Conservation (phyloP, 2,797 vertebrate genomes). For the Cephalopachus bancanus region DNA sequence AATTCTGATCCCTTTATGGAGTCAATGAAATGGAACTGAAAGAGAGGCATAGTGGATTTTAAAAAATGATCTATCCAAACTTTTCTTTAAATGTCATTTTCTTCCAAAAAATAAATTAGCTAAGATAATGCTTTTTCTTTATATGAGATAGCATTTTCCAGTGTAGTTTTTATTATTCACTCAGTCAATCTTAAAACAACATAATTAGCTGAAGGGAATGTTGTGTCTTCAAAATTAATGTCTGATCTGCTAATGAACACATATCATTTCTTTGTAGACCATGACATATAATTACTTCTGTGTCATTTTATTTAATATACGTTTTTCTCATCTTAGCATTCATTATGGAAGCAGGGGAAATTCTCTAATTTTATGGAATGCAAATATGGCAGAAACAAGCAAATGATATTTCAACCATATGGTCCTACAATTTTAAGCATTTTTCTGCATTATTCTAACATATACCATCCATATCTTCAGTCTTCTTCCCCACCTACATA, state of each 20-base stretch:
- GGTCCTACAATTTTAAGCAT: background rate
- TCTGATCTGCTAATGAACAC: background rate
- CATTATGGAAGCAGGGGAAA: background rate
- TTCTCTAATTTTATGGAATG: conserved; percentile 25
- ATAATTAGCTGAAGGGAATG: background rate
- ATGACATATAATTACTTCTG: background rate
- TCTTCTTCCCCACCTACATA: background rate
- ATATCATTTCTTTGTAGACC: background rate
- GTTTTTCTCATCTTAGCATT: conserved; percentile 13
- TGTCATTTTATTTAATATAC: conserved; percentile 4
- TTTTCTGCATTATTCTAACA: background rate
- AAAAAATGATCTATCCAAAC: background rate
- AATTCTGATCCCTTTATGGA: conserved; percentile 65
- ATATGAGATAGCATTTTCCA: conserved; percentile 37
- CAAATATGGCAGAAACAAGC: background rate
- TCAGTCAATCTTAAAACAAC: conserved; percentile 60
- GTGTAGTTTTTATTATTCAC: conserved; percentile 56
- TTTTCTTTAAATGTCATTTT: conserved; percentile 54
- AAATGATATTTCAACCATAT: background rate
- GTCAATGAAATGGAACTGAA: conserved; percentile 60
- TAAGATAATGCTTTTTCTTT: conserved; percentile 49
- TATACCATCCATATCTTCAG: background rate
- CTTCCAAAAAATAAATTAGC: conserved; percentile 57
- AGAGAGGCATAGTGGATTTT: conserved; percentile 14
- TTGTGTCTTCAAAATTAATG: background rate